Evolutionary conservation across 2,888 invertebrate genomes (phyloP).

Genomic region (Pediacus dermestoides): DNA sequence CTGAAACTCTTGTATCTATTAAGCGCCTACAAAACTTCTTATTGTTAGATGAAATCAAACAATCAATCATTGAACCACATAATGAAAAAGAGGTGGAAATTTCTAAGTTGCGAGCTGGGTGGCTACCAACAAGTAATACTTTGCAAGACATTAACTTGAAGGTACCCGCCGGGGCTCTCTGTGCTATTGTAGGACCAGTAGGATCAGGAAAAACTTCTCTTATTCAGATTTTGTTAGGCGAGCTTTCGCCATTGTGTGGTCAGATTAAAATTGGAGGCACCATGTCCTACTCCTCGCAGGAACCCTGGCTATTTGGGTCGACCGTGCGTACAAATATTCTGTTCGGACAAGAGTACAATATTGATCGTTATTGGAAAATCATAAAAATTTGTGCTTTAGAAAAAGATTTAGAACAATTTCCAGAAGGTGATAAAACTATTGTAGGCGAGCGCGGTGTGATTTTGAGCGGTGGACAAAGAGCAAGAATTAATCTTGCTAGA

Average conservation of each 20-base stretch:
- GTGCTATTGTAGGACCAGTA: conserved; percentile 83
- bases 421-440: conserved; percentile 66
- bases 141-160: conserved; percentile 47
- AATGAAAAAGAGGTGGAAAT: conserved; percentile 30
- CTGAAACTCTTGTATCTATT: conserved; percentile 57
- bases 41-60: conserved; percentile 55
- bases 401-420: conserved; percentile 66
- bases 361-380: conserved; percentile 48
- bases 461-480: conserved; percentile 75
- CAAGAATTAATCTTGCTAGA: conserved; percentile 70
- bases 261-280: conserved; percentile 58
- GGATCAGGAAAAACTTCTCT: too few relatives aligned
- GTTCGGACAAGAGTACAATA: conserved; percentile 64
- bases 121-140: conserved; percentile 29
- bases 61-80: conserved; percentile 25
- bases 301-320: conserved; percentile 71
- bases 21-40: conserved; percentile 57
- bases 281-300: conserved; percentile 69
- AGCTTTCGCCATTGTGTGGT: too few relatives aligned
- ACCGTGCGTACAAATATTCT: conserved; percentile 73
- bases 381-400: conserved; percentile 62
- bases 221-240: too few relatives aligned
- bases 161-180: conserved; percentile 52
- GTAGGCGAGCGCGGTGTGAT: conserved; percentile 74
- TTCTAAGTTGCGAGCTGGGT: conserved; percentile 36